Conservation (phyloP, 1,140 invertebrate genomes). For the Musca vetustissima region DNA sequence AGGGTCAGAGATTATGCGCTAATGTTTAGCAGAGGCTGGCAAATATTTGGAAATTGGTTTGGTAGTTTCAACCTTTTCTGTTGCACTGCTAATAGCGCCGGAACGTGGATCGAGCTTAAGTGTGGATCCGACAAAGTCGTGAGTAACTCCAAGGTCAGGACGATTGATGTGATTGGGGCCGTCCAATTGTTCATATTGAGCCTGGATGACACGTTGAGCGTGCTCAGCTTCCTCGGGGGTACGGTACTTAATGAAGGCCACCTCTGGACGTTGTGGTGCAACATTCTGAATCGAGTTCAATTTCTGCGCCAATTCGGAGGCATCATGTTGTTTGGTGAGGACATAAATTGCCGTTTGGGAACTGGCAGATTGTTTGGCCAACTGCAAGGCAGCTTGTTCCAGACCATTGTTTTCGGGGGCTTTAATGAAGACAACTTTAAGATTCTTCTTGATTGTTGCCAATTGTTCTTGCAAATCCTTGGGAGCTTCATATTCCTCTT, state of each 20-base stretch:
- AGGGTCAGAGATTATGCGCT: neutral
- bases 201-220: slow-evolving; percentile 33
- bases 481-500: slow-evolving; percentile 16
- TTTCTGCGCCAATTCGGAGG: slow-evolving; percentile 21
- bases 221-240: slow-evolving; percentile 59
- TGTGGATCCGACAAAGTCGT: slow-evolving; percentile 19
- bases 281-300: slow-evolving; percentile 6
- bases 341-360: slow-evolving; percentile 65
- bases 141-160: slow-evolving; percentile 19
- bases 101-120: slow-evolving; percentile 4
- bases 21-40: slow-evolving; percentile 10
- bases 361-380: slow-evolving; percentile 14
- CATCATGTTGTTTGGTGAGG: slow-evolving; percentile 64
- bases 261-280: slow-evolving; percentile 57
- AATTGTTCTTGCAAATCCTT: slow-evolving; percentile 13
- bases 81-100: neutral
- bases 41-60: slow-evolving; percentile 16
- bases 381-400: slow-evolving; percentile 19
- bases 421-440: slow-evolving; percentile 29
- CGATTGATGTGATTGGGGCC: slow-evolving; percentile 28
- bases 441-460: slow-evolving; percentile 26
- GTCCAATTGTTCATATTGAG: slow-evolving; percentile 27
- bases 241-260: slow-evolving; percentile 71
- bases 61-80: neutral
- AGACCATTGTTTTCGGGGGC: slow-evolving; percentile 26